These are phyloP conservation scores for Rhadinocentrus ornatus DNA, from an alignment of 2,797 vertebrate species.

Conservation along the genomic window DNA sequence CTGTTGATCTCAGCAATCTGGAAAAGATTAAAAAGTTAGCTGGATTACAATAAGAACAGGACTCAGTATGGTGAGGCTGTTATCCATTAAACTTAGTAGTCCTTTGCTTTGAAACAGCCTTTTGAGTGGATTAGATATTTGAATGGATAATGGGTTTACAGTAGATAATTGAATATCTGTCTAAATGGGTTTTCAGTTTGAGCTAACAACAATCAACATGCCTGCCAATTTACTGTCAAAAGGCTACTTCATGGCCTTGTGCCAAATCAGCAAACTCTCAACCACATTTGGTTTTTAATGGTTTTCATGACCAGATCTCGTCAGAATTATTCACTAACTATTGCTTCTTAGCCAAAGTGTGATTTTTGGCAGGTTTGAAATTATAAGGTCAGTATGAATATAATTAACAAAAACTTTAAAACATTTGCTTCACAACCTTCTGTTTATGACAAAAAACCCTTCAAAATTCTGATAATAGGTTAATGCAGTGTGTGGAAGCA, in stretches of 20 bases:
- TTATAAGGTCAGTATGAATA: neutral
- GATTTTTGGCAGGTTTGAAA: neutral
- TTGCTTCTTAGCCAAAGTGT: neutral
- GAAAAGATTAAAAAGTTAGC: conserved; percentile 19
- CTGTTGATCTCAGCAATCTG: conserved; percentile 8
- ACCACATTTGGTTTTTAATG: neutral
- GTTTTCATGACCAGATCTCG: neutral
- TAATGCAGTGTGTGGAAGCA: no score
- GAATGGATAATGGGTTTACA: conserved; percentile 10
- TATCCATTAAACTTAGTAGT: conserved; percentile 6
- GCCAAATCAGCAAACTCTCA: conserved; percentile 8
- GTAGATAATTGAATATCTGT: neutral
- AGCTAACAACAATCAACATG: conserved; percentile 21
- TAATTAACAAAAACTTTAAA: neutral
- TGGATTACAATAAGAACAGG: conserved; percentile 8
- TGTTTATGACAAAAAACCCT: neutral
- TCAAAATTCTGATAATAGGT: no score
- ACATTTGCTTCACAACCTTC: neutral
- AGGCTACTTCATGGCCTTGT: neutral
- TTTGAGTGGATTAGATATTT: conserved; percentile 1
- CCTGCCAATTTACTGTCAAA: conserved; percentile 16
- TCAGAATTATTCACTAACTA: neutral
- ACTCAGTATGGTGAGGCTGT: neutral
- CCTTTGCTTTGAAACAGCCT: neutral
- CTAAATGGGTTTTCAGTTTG: conserved; percentile 7